Conservation (phyloP, 2,888 invertebrate species). For the Xestoiulus laeticollis region DNA sequence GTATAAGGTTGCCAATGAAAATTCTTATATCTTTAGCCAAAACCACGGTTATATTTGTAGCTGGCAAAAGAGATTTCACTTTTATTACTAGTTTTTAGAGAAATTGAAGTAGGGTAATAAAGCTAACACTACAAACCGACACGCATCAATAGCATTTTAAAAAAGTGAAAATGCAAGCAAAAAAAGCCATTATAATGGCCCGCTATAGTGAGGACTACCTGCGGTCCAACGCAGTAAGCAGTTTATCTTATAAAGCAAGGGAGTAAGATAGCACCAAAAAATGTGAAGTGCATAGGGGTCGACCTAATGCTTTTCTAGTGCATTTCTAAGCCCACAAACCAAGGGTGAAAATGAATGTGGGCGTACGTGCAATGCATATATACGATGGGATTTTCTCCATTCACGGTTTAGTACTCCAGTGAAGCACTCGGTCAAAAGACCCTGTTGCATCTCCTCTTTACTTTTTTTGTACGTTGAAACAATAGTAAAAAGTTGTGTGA, state of each 20-base stretch:
- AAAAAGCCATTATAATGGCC: neutral
- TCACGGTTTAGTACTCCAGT: neutral
- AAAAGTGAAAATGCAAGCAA: neutral
- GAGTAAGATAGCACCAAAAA: neutral
- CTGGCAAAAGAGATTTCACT: neutral
- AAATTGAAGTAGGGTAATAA: conserved; percentile 11
- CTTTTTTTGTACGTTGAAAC: neutral
- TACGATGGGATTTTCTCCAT: conserved; percentile 13
- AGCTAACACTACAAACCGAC: neutral
- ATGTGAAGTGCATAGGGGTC: conserved; percentile 23
- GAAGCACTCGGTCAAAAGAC: neutral
- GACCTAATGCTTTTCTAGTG: conserved; percentile 33
- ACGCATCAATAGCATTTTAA: neutral
- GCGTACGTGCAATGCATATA: conserved; percentile 41
- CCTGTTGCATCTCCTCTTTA: neutral
- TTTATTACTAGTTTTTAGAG: neutral
- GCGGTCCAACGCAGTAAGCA: neutral
- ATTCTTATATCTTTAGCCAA: neutral
- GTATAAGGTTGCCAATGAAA: neutral
- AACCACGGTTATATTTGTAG: neutral
- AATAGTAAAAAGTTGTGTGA: neutral
- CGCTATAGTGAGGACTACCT: neutral
- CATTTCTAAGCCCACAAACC: neutral
- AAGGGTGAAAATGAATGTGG: conserved; percentile 31
- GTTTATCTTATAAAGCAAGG: conserved; percentile 10